These are phyloP conservation scores for Hemicrepidius hirtus DNA, from an alignment of 2,888 invertebrate genomes.

Conservation along the genomic window DNA sequence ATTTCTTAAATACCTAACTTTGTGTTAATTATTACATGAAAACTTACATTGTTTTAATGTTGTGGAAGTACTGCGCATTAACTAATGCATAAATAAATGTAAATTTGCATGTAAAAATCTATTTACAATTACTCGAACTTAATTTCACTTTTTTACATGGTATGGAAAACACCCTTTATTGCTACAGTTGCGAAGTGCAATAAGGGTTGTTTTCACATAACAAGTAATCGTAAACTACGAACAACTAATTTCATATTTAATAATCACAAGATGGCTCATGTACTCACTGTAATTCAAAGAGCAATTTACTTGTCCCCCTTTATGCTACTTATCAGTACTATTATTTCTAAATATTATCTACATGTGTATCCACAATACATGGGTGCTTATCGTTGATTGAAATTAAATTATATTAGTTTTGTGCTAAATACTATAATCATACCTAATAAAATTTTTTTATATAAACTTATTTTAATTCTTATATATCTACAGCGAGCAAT, in stretches of 20 bases:
- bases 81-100: constrained; percentile 54
- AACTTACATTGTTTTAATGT: constrained; percentile 44
- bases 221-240: constrained; percentile 33
- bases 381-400: constrained; percentile 60
- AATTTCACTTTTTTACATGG: constrained; percentile 27
- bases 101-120: constrained; percentile 46
- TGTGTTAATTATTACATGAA: constrained; percentile 44
- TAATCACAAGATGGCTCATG: constrained; percentile 47
- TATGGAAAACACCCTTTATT: constrained; percentile 22
- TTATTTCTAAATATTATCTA: constrained; percentile 35
- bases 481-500: constrained; percentile 1
- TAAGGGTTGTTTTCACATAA: constrained; percentile 19
- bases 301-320: constrained; percentile 33
- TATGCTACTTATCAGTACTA: constrained; percentile 32
- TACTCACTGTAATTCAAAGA: constrained; percentile 42
- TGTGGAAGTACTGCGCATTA: constrained; percentile 63
- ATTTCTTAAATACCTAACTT: constrained; percentile 38
- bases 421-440: constrained; percentile 50
- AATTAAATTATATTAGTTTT: constrained; percentile 41
- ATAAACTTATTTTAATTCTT: constrained; percentile 5
- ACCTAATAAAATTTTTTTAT: neutral
- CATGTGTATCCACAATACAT: constrained; percentile 60
- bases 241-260: constrained; percentile 32
- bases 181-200: neutral
- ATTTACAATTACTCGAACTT: constrained; percentile 35